These are phyloP conservation scores for Melanostoma scalare DNA, from an alignment of 2,888 invertebrate species.

Conservation along the genomic window DNA sequence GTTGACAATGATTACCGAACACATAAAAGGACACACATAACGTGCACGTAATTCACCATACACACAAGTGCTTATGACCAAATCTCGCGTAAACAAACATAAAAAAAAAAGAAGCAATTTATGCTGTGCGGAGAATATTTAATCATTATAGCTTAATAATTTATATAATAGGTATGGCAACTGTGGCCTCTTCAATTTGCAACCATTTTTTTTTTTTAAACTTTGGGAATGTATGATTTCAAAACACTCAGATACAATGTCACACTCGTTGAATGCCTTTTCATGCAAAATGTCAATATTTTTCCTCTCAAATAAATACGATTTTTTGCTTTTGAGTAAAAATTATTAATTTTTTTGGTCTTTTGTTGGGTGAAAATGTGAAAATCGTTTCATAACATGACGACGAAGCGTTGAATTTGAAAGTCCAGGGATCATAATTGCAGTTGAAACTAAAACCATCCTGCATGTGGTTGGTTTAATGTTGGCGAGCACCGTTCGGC, in stretches of 20 bases:
- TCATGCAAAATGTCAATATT: constrained; percentile 48
- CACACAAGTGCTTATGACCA: constrained; percentile 11
- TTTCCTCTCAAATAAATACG: constrained; percentile 26
- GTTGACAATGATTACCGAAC: constrained; percentile 25
- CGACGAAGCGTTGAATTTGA: background rate
- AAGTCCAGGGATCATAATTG: background rate
- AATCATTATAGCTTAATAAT: constrained; percentile 44
- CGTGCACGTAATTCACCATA: constrained; percentile 39
- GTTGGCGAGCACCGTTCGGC: background rate
- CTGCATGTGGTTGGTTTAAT: constrained; percentile 6
- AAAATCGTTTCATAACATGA: constrained; percentile 49
- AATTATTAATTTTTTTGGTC: constrained; percentile 10
- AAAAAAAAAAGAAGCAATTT: background rate
- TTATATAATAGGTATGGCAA: constrained; percentile 24
- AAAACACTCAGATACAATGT: too few relatives aligned
- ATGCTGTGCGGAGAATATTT: constrained; percentile 37
- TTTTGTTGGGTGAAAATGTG: constrained; percentile 12
- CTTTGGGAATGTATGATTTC: background rate
- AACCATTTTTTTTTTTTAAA: background rate
- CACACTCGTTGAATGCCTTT: background rate
- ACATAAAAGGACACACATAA: constrained; percentile 25
- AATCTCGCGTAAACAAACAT: constrained; percentile 5
- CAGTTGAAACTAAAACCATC: background rate
- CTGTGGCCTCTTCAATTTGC: constrained; percentile 8
- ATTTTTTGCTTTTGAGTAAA: constrained; percentile 9